phyloP scores from a whole-genome alignment of 2,113 vertebrate genomes.

The Illadopsis cleaveri region DNA sequence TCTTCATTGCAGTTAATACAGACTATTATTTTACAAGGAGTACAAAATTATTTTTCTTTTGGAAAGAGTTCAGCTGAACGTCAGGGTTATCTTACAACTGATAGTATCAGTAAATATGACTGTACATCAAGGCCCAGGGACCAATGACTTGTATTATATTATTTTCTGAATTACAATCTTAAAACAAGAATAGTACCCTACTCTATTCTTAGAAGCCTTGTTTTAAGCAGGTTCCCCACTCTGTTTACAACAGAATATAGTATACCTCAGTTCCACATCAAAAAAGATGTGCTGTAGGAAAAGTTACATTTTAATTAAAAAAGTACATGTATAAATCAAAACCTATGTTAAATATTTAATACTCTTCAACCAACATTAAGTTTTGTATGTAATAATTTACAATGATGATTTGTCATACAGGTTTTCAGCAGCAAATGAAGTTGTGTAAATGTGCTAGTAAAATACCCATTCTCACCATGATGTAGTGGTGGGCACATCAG shows the following conservation, averaged over 20 bases:
- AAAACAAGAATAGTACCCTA: conserved; percentile 81
- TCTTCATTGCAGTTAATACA: conserved; percentile 73
- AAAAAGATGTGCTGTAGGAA: conserved; percentile 81
- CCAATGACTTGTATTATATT: conserved; percentile 81
- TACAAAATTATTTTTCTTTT: conserved; percentile 80
- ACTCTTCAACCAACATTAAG: conserved; percentile 82
- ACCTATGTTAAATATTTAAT: conserved; percentile 91
- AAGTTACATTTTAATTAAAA: conserved; percentile 83
- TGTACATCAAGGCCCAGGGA: conserved; percentile 78
- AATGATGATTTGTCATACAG: conserved; percentile 78
- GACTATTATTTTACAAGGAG: conserved; percentile 75
- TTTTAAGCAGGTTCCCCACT: conserved; percentile 81
- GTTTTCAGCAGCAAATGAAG: conserved; percentile 87
- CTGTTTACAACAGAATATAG: conserved; percentile 84
- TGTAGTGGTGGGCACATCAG: conserved; percentile 66
- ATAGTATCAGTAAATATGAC: conserved; percentile 80
- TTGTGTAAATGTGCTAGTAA: conserved; percentile 73
- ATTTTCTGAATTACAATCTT: conserved; percentile 83
- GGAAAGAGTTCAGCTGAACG: conserved; percentile 74
- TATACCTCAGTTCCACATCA: conserved; percentile 83
- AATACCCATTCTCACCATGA: conserved; percentile 70
- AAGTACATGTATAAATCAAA: conserved; percentile 86
- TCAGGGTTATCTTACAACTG: conserved; percentile 81
- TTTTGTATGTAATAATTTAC: conserved; percentile 87
- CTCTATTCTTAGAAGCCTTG: conserved; percentile 77